Evolutionary conservation across 23 tunicate species (phyloP), one percentile per base, ranked within the genome.

Genomic region (Clavelina lepadiformis): DNA sequence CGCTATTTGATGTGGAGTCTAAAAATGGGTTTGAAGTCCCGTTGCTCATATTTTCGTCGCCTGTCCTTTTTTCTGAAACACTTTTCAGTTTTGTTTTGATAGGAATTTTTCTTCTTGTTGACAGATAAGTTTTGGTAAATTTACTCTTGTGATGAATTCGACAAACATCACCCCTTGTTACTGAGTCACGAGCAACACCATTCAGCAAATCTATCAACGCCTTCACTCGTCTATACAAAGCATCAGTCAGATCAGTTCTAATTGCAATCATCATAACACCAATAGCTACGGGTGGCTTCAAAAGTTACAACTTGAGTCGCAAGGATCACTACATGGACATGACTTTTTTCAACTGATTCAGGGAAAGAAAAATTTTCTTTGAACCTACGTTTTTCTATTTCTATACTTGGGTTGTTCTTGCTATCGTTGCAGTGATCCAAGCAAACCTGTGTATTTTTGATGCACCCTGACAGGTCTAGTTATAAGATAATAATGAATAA

Each of bases 131-230:
- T 72, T 38, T 72, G 19, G 21, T 22, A 4, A 19, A 25, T 65
- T 22, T 38, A 3, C 22, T 13, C 15, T 41, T 38, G 31, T 26
- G 71, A 4, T 27, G 54, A 11, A 3, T 21, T 27, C 61, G 27
- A 23, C n/a, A 21, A 55, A 65, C 56, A 28, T 66, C 82, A 1
- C 73, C 82, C 22, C 62, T 29, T 1, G 75, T 46, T 24, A 51
- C 32, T 3, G 76, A 50, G 3, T 74, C 69, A 1, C 47, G 33
- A 1, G 73, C 75, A 20, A 61, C 81, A 47, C 33, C 33, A 51
- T 38, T 64, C 26, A 84, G 34, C 8, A 77, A 31, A n/a, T 75
- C 69, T 24, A 84, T 68, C 31, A 84, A 31, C 18, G 93, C 35
- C 58, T 84, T 84, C 0, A 84, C 52, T 63, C 83, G 73, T 44